Conservation (phyloP, 1,140 invertebrate genomes). For the Calliphora vicina region DNA sequence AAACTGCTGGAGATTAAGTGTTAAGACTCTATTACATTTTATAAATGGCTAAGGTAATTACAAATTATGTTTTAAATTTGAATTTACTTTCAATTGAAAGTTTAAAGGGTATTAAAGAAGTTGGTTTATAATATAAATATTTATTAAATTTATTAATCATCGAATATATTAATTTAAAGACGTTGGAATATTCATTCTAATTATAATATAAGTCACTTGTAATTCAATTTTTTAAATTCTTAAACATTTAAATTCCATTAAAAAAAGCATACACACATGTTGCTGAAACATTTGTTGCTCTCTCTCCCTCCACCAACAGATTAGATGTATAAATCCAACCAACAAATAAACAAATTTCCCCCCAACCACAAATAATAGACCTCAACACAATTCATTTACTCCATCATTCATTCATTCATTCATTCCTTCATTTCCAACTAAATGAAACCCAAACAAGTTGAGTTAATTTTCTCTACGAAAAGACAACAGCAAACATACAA, state of each 20-base stretch:
- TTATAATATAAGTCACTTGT: too few relatives aligned
- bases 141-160: too few relatives aligned
- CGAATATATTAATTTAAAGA: too few relatives aligned
- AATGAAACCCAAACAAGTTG: background rate
- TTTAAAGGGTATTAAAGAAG: too few relatives aligned
- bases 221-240: too few relatives aligned
- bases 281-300: background rate
- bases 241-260: background rate
- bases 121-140: too few relatives aligned
- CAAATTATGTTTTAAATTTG: too few relatives aligned
- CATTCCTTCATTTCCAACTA: background rate
- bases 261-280: background rate
- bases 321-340: background rate
- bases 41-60: too few relatives aligned
- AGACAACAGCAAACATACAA: background rate
- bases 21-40: too few relatives aligned
- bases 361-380: background rate
- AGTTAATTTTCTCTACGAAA: background rate
- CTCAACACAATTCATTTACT: background rate
- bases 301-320: background rate
- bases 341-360: background rate
- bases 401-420: background rate
- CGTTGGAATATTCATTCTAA: too few relatives aligned
- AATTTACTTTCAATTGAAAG: too few relatives aligned
- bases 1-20: too few relatives aligned